Evolutionary conservation across 2,113 vertebrate species (phyloP).

Genomic region (Corvus hawaiiensis): DNA sequence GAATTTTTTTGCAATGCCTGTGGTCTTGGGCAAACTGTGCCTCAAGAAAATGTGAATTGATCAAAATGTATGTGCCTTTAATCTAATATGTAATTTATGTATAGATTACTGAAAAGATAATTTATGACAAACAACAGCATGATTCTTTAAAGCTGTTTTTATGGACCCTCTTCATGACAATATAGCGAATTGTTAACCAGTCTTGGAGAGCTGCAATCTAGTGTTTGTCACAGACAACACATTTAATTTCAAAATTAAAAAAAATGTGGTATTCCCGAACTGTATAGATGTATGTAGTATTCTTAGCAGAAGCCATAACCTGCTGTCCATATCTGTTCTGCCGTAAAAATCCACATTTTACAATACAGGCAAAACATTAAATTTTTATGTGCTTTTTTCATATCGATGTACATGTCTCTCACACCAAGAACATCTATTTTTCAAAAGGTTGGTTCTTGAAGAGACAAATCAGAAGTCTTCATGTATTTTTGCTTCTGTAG

Average conservation of each 20-base stretch:
- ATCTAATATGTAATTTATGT: neutral
- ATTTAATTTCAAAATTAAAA: neutral
- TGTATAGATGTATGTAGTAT: neutral
- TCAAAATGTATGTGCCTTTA: neutral
- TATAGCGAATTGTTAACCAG: neutral
- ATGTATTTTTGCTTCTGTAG: neutral
- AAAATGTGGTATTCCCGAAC: neutral
- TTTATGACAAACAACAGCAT: neutral
- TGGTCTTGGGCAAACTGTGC: neutral
- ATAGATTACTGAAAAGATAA: neutral
- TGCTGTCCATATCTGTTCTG: neutral
- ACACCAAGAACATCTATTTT: neutral
- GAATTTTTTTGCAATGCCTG: neutral
- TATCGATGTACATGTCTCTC: rapidly evolving
- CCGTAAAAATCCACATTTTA: neutral
- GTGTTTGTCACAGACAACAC: neutral
- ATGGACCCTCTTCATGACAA: neutral
- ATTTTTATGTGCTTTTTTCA: neutral
- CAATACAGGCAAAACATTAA: neutral
- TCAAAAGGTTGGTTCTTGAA: neutral
- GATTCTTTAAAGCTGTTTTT: neutral
- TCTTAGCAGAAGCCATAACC: neutral
- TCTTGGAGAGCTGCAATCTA: neutral
- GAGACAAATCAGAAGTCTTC: neutral
- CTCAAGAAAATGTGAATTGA: neutral